phyloP scores from a whole-genome alignment of 2,113 vertebrate species.

The Sylvietta virens region DNA sequence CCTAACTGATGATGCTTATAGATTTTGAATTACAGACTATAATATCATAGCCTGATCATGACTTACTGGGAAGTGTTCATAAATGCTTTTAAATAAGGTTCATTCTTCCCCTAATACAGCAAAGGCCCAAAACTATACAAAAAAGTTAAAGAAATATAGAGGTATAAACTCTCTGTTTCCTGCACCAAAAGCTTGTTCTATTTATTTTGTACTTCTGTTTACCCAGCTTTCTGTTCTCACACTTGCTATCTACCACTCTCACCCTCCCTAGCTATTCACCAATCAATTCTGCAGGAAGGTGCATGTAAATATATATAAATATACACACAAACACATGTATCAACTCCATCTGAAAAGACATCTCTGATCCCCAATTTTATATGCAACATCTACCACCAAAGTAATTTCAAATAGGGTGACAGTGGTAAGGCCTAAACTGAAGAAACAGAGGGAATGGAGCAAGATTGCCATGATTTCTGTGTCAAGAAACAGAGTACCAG shows the following conservation, averaged over 20 bases:
- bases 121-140: background rate
- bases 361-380: background rate
- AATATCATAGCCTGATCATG: background rate
- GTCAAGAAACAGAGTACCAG: background rate
- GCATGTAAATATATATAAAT: background rate
- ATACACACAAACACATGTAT: background rate
- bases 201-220: background rate
- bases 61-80: background rate
- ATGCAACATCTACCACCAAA: background rate
- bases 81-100: background rate
- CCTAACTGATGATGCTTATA: background rate
- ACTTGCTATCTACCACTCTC: background rate
- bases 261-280: background rate
- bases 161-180: background rate
- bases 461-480: background rate
- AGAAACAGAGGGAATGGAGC: background rate
- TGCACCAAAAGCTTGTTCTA: background rate
- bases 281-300: background rate
- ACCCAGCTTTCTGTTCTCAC: background rate
- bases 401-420: background rate
- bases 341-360: background rate
- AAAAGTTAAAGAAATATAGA: background rate
- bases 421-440: background rate
- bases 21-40: background rate
- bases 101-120: background rate